phyloP scores from a whole-genome alignment of 2,113 vertebrate genomes.

The Eonycteris spelaea region DNA sequence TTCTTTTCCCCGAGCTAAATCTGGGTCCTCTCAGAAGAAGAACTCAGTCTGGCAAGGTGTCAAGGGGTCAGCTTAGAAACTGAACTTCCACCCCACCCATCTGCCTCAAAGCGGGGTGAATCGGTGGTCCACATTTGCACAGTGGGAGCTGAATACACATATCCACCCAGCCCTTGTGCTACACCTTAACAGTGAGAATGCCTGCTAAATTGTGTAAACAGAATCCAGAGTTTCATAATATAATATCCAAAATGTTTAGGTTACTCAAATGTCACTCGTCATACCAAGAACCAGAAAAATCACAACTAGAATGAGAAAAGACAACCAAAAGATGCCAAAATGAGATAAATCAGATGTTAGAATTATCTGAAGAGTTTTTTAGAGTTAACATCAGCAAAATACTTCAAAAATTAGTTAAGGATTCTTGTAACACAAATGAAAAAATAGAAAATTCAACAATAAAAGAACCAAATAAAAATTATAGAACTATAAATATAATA shows the following conservation, averaged over 20 bases:
- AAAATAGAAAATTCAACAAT: neutral
- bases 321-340: neutral
- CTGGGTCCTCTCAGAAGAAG: neutral
- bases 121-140: neutral
- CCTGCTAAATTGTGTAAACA: neutral
- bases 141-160: neutral
- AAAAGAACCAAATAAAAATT: neutral
- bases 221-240: neutral
- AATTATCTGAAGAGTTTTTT: neutral
- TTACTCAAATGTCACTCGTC: neutral
- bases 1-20: neutral
- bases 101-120: neutral
- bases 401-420: neutral
- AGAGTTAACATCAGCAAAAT: neutral
- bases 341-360: neutral
- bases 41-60: neutral
- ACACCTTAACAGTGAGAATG: neutral
- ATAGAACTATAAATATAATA: neutral
- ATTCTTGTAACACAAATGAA: neutral
- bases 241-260: neutral
- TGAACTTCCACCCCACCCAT: neutral
- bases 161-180: neutral
- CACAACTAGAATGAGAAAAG: neutral
- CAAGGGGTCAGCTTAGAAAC: neutral
- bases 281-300: neutral